Evolutionary conservation across 2,113 vertebrate species (phyloP), one percentile per base, ranked within the genome.

Genomic region (Psephotus haematonotus): DNA sequence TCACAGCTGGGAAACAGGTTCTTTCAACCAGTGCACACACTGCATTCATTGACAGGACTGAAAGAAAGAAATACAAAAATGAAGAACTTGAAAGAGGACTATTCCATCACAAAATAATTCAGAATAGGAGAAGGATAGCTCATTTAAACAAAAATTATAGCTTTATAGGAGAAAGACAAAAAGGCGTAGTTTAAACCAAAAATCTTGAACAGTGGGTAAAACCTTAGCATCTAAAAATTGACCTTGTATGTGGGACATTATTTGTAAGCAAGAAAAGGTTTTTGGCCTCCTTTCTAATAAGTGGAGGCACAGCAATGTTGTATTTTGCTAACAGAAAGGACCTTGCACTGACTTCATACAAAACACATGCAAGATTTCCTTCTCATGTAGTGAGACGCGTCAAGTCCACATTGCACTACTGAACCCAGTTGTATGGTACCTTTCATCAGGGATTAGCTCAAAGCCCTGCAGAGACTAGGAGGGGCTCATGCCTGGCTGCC

Each of bases 361-460:
- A 84, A 85, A n/a, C 5, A 39, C 19, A 13, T 6, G 5, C 5
- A 68, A 33, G 39, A 82, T 59, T 43, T 13, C 46, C 82, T 46
- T 31, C 27, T 13, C 5, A 0, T 10, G 7, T 15, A 55, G 27
- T 29, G 35, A 43, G 11, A 39, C 15, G 18, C 1, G 0, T 6
- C 12, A 18, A 79, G 63, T 12, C 67, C 19, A 43, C 2, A 2
- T 22, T 53, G 72, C 27, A 6, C 29, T 39, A 9, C 57, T 43
- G 33, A 68, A 55, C 7, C 7, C 11, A 23, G 23, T n/a, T 3
- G 4, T 29, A 43, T 2, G 27, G 17, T 50, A 9, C 39, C 25
- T 65, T 60, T 15, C 31, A 71, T 27, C 25, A 41, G 20, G 41
- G 19, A 25, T 63, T 23, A 39, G 13, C 49, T 71, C n/a, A 82